Evolutionary conservation across 1,140 invertebrate species (phyloP), one percentile per base, ranked within the genome.

Genomic region (Littorina saxatilis): DNA sequence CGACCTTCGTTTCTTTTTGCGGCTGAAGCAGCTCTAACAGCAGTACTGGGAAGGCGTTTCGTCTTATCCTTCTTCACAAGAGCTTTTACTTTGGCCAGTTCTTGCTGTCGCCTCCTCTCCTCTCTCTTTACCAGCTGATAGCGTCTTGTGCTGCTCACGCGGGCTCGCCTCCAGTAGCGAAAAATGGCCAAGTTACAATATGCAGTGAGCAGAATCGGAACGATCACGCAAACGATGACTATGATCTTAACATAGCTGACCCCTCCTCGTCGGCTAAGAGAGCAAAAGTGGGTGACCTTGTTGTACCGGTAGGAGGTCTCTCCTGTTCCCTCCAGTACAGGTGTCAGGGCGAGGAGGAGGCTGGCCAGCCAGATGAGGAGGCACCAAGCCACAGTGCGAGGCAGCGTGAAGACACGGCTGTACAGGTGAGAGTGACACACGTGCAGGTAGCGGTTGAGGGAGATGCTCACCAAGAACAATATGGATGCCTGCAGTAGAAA

Each of bases 371-470:
- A 76, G 50, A 23, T 39, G 3, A 35, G 2, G 3, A 76, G 1
- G 35, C 74, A 76, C n/a, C 4, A 35, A 11, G 61, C 15, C 11
- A 55, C 7, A 0, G 74, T 58, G 50, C 50, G 47, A 29, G 1
- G 47, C n/a, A 55, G 50, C 23, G 74, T 37, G 74, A 76, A 76
- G 47, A 58, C 11, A 27, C 29, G 50, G 50, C 1, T 29, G 52
- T 55, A 76, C 23, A 76, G 29, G 35, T 58, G 74, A 23, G 5
- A 13, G 52, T 76, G 52, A 17, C 74, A 76, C 9, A 76, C 74
- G 50, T 58, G 50, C 52, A 76, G 74, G 74, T 76, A 76, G 29
- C 74, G 74, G 74, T 76, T 73, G 9, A 76, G 32, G 29, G 74
- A 58, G 47, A 76, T 76, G 52, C 47, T 55, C 1, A 58, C 20